Percentiles rank a stretch among this genome's conserved stretches.
These are phyloP conservation scores for Euproctis similis DNA, from an alignment of 2,888 invertebrate genomes.

Conservation along the genomic window DNA sequence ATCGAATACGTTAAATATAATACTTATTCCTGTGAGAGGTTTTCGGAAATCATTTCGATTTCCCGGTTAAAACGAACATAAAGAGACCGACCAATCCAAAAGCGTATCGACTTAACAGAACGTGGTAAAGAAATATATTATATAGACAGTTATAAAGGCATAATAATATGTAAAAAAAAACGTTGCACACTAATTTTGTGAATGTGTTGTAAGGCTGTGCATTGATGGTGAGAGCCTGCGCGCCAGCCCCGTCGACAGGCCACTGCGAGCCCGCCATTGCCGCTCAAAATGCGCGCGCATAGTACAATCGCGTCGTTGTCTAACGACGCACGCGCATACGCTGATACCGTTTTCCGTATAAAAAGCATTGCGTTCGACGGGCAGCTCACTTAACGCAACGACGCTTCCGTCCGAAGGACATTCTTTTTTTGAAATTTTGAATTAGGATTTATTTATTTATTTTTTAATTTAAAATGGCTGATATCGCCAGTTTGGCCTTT, in stretches of 20 bases:
- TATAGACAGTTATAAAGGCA: no score
- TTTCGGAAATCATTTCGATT: no score
- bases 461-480: conserved; percentile 34
- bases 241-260: conserved; percentile 22
- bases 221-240: conserved; percentile 38
- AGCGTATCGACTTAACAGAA: no score
- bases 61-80: no score
- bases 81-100: no score
- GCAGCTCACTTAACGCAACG: conserved; percentile 29
- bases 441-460: conserved; percentile 1
- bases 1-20: no score
- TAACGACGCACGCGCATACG: conserved; percentile 56
- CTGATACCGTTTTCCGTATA: conserved; percentile 52
- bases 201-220: conserved; percentile 41
- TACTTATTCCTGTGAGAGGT: no score
- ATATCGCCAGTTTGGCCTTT: conserved; percentile 26
- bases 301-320: conserved; percentile 53
- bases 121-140: no score
- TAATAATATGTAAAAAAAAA: no score
- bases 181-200: conserved; percentile 15
- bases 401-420: conserved; percentile 13
- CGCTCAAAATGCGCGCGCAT: conserved; percentile 23
- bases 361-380: conserved; percentile 41
- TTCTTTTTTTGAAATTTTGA: conserved; percentile 6
- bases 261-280: conserved; percentile 4